Evolutionary conservation across 2,888 invertebrate species (phyloP).

Genomic region (Spilarctia lutea): DNA sequence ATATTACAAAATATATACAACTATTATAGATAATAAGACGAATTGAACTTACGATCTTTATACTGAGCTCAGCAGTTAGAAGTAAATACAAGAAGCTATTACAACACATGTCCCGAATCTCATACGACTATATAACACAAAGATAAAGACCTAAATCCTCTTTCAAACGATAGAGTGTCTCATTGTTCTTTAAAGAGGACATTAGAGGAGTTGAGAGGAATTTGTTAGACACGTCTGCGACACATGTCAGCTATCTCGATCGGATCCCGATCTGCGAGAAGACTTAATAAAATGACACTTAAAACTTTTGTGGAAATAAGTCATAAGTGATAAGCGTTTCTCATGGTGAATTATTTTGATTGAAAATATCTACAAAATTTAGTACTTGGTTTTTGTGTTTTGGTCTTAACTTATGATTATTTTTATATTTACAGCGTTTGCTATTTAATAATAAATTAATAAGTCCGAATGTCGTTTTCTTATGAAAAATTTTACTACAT

Average conservation of each 20-base stretch:
- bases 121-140: constrained; percentile 37
- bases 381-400: background rate
- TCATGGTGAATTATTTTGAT: background rate
- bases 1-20: background rate
- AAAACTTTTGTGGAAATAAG: constrained; percentile 46
- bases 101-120: constrained; percentile 8
- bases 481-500: too few relatives aligned
- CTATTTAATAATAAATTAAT: too few relatives aligned
- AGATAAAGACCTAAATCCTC: constrained; percentile 35
- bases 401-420: too few relatives aligned
- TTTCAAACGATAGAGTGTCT: constrained; percentile 29
- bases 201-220: constrained; percentile 56
- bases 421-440: too few relatives aligned
- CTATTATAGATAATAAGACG: background rate
- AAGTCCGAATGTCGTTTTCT: too few relatives aligned
- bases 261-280: constrained; percentile 73
- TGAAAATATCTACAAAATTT: background rate
- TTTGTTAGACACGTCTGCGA: constrained; percentile 67
- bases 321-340: constrained; percentile 20
- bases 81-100: background rate
- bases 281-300: constrained; percentile 81
- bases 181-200: constrained; percentile 58
- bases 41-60: background rate
- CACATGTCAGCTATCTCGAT: constrained; percentile 76
- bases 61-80: background rate